These are phyloP conservation scores for Callocephalon fimbriatum DNA, from an alignment of 2,113 vertebrate genomes.

Conservation along the genomic window DNA sequence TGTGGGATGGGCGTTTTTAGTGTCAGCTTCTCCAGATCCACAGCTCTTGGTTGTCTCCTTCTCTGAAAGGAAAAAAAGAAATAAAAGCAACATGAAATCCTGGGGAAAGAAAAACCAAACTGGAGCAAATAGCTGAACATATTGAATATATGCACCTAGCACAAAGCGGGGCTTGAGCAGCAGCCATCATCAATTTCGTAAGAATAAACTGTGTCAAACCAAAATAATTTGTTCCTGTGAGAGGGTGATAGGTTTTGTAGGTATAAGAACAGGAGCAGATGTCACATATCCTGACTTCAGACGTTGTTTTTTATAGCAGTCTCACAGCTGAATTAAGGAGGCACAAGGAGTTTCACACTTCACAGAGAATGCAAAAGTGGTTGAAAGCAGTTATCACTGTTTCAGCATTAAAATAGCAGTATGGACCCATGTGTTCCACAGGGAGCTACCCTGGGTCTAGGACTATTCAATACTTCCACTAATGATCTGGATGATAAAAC, in stretches of 20 bases:
- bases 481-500: background rate
- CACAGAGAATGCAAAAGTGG: background rate
- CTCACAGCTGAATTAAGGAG: background rate
- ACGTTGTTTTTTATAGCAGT: background rate
- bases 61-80: background rate
- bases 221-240: background rate
- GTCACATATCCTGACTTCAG: background rate
- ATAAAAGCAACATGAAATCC: background rate
- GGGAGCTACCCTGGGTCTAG: background rate
- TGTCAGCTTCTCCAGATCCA: background rate
- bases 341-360: background rate
- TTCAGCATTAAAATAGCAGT: background rate
- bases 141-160: no score
- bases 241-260: background rate
- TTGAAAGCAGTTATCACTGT: background rate
- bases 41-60: background rate
- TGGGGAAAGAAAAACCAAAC: background rate
- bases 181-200: background rate
- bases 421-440: background rate
- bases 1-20: background rate
- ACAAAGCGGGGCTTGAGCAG: background rate
- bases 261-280: background rate
- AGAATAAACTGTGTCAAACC: background rate
- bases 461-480: background rate
- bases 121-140: background rate